phyloP scores from a whole-genome alignment of 2,888 invertebrate species.

The Dolichopus griseipennis region DNA sequence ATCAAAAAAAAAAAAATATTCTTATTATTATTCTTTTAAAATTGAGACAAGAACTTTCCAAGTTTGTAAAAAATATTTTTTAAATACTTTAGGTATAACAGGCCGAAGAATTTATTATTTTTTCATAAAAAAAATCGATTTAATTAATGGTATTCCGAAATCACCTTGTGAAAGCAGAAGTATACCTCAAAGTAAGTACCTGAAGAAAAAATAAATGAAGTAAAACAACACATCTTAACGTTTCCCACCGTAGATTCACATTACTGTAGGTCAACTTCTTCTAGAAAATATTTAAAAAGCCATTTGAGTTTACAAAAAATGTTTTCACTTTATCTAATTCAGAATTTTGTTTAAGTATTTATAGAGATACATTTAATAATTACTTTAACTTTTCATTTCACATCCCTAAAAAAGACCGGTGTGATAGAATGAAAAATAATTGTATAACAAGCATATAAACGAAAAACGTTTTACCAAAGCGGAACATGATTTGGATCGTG shows the following conservation, averaged over 20 bases:
- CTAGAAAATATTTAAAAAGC: conserved; percentile 12
- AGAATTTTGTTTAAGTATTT: neutral
- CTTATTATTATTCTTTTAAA: conserved; percentile 8
- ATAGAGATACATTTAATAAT: neutral
- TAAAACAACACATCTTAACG: too few relatives aligned
- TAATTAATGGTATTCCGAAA: too few relatives aligned
- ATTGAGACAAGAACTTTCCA: neutral
- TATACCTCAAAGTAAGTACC: too few relatives aligned
- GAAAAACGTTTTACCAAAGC: neutral
- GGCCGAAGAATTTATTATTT: too few relatives aligned
- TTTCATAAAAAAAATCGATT: too few relatives aligned
- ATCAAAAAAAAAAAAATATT: conserved; percentile 10
- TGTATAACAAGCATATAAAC: neutral
- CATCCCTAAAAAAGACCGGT: neutral
- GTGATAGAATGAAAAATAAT: conserved; percentile 6
- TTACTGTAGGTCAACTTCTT: conserved; percentile 10
- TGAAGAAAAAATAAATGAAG: too few relatives aligned
- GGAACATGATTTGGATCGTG: neutral
- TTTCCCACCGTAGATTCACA: conserved; percentile 12
- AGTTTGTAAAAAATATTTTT: conserved; percentile 2
- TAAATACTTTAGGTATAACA: too few relatives aligned
- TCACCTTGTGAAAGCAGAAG: too few relatives aligned
- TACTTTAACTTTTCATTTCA: neutral
- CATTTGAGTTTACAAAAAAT: conserved; percentile 12
- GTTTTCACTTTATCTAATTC: conserved; percentile 10